These are phyloP conservation scores for Syngnathus rostellatus DNA, from an alignment of 2,797 vertebrate genomes.

Conservation along the genomic window DNA sequence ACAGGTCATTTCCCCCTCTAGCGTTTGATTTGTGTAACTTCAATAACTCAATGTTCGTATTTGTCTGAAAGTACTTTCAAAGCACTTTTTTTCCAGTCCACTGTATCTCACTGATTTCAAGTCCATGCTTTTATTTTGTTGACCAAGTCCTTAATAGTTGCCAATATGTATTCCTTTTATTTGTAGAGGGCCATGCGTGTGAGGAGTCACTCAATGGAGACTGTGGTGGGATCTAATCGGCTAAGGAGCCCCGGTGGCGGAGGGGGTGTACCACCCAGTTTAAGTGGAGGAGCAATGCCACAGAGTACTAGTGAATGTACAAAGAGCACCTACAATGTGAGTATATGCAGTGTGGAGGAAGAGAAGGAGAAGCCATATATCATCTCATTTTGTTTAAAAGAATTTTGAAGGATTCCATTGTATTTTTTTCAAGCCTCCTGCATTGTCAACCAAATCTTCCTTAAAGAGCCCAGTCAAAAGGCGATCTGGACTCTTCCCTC, in stretches of 20 bases:
- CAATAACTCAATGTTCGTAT: not conserved
- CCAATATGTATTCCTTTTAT: not conserved
- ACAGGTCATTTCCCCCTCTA: constrained; percentile 24
- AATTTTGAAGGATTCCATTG: not conserved
- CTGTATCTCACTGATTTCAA: not conserved
- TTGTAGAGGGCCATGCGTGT: constrained; percentile 89
- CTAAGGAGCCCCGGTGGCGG: constrained; percentile 73
- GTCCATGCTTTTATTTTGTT: not conserved
- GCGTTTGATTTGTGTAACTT: constrained; percentile 14
- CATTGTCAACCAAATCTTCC: constrained; percentile 77
- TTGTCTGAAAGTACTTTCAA: not conserved
- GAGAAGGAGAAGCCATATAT: not conserved
- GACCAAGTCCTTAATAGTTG: not conserved
- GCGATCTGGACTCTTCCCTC: constrained; percentile 90
- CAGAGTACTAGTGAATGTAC: constrained; percentile 85
- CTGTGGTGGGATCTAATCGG: constrained; percentile 88
- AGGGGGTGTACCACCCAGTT: constrained; percentile 80
- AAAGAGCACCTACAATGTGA: constrained; percentile 94
- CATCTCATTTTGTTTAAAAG: not conserved
- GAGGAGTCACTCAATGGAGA: constrained; percentile 97
- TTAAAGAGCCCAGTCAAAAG: constrained; percentile 91
- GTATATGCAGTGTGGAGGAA: constrained; percentile 21
- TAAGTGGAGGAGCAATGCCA: constrained; percentile 84
- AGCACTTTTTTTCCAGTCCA: too few species aligned
- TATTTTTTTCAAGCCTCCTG: constrained; percentile 66